These are phyloP conservation scores for Accipiter cooperii DNA, from an alignment of 2,113 vertebrate species.

Conservation along the genomic window DNA sequence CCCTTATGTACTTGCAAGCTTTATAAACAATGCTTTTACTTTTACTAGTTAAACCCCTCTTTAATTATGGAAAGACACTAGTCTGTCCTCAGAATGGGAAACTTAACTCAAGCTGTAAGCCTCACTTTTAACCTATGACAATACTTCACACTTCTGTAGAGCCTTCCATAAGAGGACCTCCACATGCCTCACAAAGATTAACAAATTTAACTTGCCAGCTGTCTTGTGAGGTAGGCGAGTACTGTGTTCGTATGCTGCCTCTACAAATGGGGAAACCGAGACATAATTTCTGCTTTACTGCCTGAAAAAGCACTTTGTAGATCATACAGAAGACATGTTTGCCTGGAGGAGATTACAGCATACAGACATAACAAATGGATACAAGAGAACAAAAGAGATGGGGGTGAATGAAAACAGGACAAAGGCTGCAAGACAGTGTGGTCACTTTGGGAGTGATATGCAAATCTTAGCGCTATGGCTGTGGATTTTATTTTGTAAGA, in stretches of 20 bases:
- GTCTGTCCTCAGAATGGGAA: background rate
- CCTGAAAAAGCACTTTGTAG: constrained; percentile 31
- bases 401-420: background rate
- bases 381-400: background rate
- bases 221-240: background rate
- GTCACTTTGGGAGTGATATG: background rate
- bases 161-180: background rate
- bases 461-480: background rate
- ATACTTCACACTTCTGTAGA: background rate
- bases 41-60: background rate
- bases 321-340: background rate
- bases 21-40: background rate
- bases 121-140: background rate
- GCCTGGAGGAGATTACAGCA: constrained; percentile 5
- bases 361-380: background rate
- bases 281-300: background rate
- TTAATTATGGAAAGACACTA: background rate
- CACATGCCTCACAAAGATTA: background rate
- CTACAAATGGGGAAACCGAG: background rate
- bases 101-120: background rate
- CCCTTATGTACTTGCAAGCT: background rate
- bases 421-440: background rate
- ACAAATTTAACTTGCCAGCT: background rate
- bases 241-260: background rate
- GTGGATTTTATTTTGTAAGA: background rate